phyloP scores from a whole-genome alignment of 2,113 vertebrate genomes.

The Electrona antarctica region DNA sequence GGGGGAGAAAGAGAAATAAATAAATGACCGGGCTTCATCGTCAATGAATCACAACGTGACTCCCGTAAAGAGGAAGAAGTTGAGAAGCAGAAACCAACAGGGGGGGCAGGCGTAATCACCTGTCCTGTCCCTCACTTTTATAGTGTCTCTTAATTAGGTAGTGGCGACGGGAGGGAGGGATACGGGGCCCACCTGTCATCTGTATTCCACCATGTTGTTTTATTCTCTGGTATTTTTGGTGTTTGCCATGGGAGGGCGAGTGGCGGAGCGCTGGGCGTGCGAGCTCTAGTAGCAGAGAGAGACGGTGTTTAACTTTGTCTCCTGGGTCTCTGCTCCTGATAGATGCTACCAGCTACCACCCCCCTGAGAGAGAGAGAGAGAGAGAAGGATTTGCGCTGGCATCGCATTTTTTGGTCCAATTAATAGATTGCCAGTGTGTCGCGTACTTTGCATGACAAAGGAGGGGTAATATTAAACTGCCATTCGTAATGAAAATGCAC shows the following conservation, averaged over 20 bases:
- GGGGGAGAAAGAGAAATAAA: too few relatives aligned
- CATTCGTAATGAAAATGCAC: constrained; percentile 99
- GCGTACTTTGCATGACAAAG: constrained; percentile 99
- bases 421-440: constrained; percentile 98
- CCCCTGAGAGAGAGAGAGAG: constrained; percentile 47
- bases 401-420: constrained; percentile 97
- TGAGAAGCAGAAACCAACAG: constrained; percentile 60
- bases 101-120: constrained; percentile 71
- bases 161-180: constrained; percentile 35
- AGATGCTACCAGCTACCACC: constrained; percentile 74
- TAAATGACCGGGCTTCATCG: constrained; percentile 1
- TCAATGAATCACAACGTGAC: constrained; percentile 55
- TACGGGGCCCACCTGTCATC: constrained; percentile 74
- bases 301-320: constrained; percentile 79
- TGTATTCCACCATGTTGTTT: constrained; percentile 48
- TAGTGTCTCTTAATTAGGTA: constrained; percentile 81
- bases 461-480: constrained; percentile 98
- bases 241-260: too few relatives aligned
- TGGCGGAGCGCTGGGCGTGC: too few relatives aligned
- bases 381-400: constrained; percentile 93
- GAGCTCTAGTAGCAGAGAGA: constrained; percentile 53
- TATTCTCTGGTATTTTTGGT: constrained; percentile 70
- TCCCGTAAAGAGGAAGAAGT: constrained; percentile 55
- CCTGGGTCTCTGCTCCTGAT: constrained; percentile 82
- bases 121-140: constrained; percentile 77